Evolutionary conservation across 2,888 invertebrate species (phyloP).

Genomic region (Agrotis exclamationis): DNA sequence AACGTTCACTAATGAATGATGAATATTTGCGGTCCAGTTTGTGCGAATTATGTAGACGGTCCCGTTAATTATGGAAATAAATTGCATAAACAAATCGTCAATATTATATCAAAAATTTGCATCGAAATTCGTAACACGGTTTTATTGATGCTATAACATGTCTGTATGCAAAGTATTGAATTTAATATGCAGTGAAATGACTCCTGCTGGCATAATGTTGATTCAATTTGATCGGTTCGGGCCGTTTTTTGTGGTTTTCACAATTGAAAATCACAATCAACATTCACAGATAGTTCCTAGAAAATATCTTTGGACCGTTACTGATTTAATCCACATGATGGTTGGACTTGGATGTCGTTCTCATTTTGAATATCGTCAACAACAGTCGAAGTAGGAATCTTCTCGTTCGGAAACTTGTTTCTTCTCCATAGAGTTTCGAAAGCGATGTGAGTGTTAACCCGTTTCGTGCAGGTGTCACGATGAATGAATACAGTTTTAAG

Average conservation of each 20-base stretch:
- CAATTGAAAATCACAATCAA: constrained; percentile 4
- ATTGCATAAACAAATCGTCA: constrained; percentile 62
- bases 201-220: background rate
- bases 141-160: constrained; percentile 43
- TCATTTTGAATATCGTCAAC: constrained; percentile 30
- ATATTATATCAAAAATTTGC: constrained; percentile 68
- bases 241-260: constrained; percentile 1
- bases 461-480: constrained; percentile 71
- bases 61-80: constrained; percentile 66
- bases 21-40: constrained; percentile 53
- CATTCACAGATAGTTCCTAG: constrained; percentile 28
- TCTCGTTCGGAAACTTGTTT: constrained; percentile 66
- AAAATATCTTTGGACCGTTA: constrained; percentile 45
- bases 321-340: constrained; percentile 17
- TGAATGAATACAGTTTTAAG: constrained; percentile 54
- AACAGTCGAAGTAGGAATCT: constrained; percentile 20
- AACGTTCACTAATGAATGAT: constrained; percentile 41
- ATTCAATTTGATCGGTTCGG: background rate
- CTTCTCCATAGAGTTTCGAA: constrained; percentile 76
- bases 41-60: constrained; percentile 54
- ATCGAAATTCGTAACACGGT: constrained; percentile 63
- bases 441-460: constrained; percentile 79
- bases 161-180: constrained; percentile 38
- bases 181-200: constrained; percentile 19
- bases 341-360: constrained; percentile 21